Conservation (phyloP, 1,140 invertebrate genomes). For the Belonocnema kinseyi region DNA sequence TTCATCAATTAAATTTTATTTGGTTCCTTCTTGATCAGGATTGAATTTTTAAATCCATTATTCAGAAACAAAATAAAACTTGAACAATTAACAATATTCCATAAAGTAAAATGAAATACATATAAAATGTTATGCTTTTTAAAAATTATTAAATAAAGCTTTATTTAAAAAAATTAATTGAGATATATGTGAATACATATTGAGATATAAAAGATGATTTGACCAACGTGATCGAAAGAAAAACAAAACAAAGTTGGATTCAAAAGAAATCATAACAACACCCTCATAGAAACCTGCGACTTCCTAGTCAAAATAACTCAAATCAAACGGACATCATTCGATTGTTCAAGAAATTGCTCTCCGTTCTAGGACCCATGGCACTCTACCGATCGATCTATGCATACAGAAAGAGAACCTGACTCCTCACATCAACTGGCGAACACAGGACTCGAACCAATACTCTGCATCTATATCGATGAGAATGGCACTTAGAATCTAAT, state of each 20-base stretch:
- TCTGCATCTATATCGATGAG: slow-evolving; percentile 20
- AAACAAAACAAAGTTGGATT: not conserved
- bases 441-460: slow-evolving; percentile 1
- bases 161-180: too few species aligned
- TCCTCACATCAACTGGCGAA: slow-evolving; percentile 1
- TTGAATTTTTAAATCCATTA: too few species aligned
- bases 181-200: too few species aligned
- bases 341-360: not conserved
- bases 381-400: not conserved
- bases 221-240: not conserved
- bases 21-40: too few species aligned
- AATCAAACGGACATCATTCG: not conserved
- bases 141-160: not conserved
- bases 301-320: not conserved
- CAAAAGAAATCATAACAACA: not conserved
- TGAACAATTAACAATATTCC: too few species aligned
- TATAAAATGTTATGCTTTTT: too few species aligned
- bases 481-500: slow-evolving; percentile 29
- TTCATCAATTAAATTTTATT: too few species aligned
- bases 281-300: not conserved
- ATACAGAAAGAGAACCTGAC: not conserved
- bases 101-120: too few species aligned
- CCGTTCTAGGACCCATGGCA: not conserved
- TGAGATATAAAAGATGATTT: too few species aligned
- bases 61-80: too few species aligned